A percentile compares a stretch with the other conserved stretches of the same genome.
Conservation (phyloP, 1,140 invertebrate species). For the Bradysia coprophila region DNA sequence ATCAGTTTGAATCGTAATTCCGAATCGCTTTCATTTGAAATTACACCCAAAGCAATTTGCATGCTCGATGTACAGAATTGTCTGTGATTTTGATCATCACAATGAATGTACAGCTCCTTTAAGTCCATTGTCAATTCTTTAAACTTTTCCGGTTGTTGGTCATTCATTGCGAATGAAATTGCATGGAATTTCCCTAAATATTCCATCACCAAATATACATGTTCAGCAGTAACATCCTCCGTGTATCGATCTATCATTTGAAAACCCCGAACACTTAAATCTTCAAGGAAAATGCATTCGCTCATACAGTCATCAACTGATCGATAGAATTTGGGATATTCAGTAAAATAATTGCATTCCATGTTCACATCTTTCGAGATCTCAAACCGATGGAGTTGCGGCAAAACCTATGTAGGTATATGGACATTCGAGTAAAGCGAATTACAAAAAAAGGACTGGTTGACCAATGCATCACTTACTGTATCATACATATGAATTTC, state of each 20-base stretch:
- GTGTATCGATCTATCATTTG: slow-evolving; percentile 11
- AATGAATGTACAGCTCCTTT: slow-evolving; percentile 4
- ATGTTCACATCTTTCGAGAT: slow-evolving; percentile 5
- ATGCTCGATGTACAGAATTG: not conserved
- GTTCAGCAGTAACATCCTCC: slow-evolving; percentile 18
- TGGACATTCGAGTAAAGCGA: not conserved
- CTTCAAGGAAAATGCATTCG: slow-evolving; percentile 20
- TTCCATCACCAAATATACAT: slow-evolving; percentile 15
- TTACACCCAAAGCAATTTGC: not conserved
- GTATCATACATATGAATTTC: slow-evolving; percentile 13
- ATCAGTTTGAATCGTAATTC: not conserved
- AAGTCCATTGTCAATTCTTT: slow-evolving; percentile 6
- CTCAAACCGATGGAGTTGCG: slow-evolving; percentile 10
- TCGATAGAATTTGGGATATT: slow-evolving; percentile 11
- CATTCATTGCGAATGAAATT: slow-evolving; percentile 17
- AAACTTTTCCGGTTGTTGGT: slow-evolving; percentile 13
- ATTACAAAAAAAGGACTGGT: not conserved
- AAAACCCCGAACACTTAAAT: slow-evolving; percentile 21
- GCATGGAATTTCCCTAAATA: slow-evolving; percentile 24
- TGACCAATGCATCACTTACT: slow-evolving; percentile 2
- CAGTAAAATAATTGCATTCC: slow-evolving; percentile 8
- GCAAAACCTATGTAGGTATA: slow-evolving; percentile 4
- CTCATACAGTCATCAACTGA: slow-evolving; percentile 9
- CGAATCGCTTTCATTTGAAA: not conserved
- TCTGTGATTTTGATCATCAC: not conserved